Evolutionary conservation across 1,140 invertebrate genomes (phyloP), one percentile per base, ranked within the genome.

Genomic region (Steinernema khuongi): DNA sequence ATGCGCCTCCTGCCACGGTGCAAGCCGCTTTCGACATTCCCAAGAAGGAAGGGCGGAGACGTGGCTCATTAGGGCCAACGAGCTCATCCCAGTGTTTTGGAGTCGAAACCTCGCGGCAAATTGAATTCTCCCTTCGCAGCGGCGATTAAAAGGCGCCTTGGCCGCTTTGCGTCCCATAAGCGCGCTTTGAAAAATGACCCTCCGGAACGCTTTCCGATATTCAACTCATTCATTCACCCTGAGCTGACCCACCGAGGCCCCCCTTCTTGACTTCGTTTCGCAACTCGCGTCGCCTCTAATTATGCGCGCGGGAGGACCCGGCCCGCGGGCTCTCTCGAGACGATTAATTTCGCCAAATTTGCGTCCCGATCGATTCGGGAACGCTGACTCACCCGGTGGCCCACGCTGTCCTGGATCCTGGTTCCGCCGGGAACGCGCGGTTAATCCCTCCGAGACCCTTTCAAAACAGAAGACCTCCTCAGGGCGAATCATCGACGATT

Each of bases 291-390:
- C n/a, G n/a, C n/a, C 50, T 60, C 50, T 60, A 60, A 60, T 60
- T 60, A 60, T 22, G 50, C 50, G 50, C 19, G 50, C 36, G 36
- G 36, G 22, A 60, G 50, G 50, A 22, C 26, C 50, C n/a, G n/a
- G 50, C 50, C 50, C 50, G 50, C 50, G 50, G 50, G 50, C 22
- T 22, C 50, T 41, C 36, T 60, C 50, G 50, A 60, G 50, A 60
- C 50, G 50, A 60, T 60, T 60, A 60, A 60, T 60, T 60, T 60
- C 50, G 22, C 26, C 50, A 22, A 60, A 60, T 60, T 60, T 60
- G 50, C 50, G 50, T 11, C n/a, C 4, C 50, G 50, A 60, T 60
- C 50, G 50, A 60, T 60, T 60, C 22, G 50, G 36, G 22, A 60
- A 60, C 50, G 50, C 50, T 60, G 50, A 60, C 14, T 60, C 50